These are phyloP conservation scores for Scaptomyza pallida DNA, from an alignment of 1,140 invertebrate genomes.

Conservation along the genomic window DNA sequence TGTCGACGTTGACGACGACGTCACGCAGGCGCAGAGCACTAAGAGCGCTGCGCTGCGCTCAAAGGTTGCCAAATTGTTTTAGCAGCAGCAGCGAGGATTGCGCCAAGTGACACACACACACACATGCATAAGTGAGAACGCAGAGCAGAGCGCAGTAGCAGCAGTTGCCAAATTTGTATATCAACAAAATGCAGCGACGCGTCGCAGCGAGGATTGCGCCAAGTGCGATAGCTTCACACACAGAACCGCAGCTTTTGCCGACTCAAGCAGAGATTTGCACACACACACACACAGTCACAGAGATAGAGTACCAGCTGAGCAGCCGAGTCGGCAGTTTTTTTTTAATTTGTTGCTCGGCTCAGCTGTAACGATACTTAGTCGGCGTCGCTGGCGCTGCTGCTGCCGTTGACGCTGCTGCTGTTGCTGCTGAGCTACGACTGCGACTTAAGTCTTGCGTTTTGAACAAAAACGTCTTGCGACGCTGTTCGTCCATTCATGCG, in stretches of 20 bases:
- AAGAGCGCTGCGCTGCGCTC: background rate
- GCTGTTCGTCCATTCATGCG: constrained; percentile 82
- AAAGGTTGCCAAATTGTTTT: constrained; percentile 55
- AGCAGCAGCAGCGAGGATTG: constrained; percentile 53
- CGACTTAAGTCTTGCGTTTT: constrained; percentile 65
- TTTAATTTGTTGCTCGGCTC: constrained; percentile 59
- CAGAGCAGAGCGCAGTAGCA: background rate
- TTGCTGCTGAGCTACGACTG: constrained; percentile 36
- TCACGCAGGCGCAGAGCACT: constrained; percentile 4
- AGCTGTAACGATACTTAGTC: constrained; percentile 62
- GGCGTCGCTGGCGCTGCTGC: constrained; percentile 44
- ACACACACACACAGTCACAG: constrained; percentile 27
- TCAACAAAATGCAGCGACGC: constrained; percentile 16
- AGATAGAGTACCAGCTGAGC: constrained; percentile 12
- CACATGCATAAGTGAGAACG: constrained; percentile 4
- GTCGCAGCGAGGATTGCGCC: constrained; percentile 42
- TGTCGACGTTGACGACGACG: constrained; percentile 14
- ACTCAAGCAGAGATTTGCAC: constrained; percentile 33
- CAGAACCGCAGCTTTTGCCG: constrained; percentile 9
- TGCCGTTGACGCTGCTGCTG: constrained; percentile 60
- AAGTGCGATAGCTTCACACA: constrained; percentile 33
- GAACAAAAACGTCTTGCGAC: constrained; percentile 83
- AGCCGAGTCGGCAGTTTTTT: constrained; percentile 5
- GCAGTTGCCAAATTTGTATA: constrained; percentile 35
- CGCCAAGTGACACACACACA: constrained; percentile 30